Conservation (phyloP, 2,797 vertebrate species). For the Falco naumanni region DNA sequence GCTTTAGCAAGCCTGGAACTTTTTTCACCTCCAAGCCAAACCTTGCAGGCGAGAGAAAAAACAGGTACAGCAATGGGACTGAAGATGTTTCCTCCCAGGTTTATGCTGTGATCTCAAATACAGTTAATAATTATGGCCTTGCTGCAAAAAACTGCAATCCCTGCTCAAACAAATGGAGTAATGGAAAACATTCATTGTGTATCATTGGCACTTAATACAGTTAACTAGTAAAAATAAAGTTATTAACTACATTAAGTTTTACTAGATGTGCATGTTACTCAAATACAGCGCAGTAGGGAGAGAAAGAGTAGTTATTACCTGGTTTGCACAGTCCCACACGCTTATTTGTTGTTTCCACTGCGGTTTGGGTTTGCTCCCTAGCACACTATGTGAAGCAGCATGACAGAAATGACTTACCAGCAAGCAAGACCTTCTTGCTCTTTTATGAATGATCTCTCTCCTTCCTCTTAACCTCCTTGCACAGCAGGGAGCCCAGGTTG, state of each 20-base stretch:
- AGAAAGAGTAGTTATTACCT: background rate
- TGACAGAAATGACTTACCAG: background rate
- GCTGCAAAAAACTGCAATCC: background rate
- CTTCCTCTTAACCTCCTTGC: background rate
- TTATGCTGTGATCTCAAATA: background rate
- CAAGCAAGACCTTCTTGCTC: background rate
- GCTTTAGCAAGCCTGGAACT: background rate
- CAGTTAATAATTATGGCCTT: background rate
- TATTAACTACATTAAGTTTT: background rate
- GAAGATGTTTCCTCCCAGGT: background rate
- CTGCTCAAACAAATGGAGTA: background rate
- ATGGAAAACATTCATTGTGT: background rate
- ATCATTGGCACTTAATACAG: background rate
- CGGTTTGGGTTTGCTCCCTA: background rate
- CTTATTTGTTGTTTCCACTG: background rate
- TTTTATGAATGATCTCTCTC: constrained; percentile 44
- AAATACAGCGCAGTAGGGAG: background rate
- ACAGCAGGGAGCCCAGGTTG: background rate
- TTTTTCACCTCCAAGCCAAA: background rate
- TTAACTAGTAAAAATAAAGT: background rate
- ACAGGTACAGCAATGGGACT: background rate
- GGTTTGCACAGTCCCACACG: background rate
- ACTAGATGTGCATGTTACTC: background rate
- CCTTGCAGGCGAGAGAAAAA: background rate
- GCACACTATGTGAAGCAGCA: background rate